Evolutionary conservation across 2,888 invertebrate genomes (phyloP).

Genomic region (Hemicrepidius hirtus): DNA sequence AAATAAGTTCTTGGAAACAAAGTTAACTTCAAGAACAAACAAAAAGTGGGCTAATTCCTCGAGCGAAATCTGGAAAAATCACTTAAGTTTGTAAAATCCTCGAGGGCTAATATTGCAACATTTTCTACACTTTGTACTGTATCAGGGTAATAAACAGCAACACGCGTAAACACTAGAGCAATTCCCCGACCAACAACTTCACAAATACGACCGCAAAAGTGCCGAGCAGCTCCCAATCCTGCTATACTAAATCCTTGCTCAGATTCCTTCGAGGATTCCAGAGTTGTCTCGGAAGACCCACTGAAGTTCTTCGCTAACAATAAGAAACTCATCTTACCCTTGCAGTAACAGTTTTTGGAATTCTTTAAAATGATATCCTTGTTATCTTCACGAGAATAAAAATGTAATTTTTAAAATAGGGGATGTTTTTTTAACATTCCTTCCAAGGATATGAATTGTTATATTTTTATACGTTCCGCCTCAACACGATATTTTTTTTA

Average conservation of each 20-base stretch:
- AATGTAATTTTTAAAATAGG: no score
- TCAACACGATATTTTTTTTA: no score
- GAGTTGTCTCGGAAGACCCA: slow-evolving; percentile 27
- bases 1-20: no score
- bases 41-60: not conserved
- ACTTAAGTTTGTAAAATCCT: not conserved
- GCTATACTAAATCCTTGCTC: slow-evolving; percentile 44
- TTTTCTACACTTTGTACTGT: slow-evolving; percentile 32
- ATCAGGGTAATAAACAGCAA: slow-evolving; percentile 50
- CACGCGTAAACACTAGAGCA: slow-evolving; percentile 47
- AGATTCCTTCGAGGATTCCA: slow-evolving; percentile 36
- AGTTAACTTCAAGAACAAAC: no score
- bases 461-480: no score
- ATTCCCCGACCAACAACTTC: slow-evolving; percentile 49
- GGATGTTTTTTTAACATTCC: no score
- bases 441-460: no score
- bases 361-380: no score
- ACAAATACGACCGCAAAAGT: slow-evolving; percentile 47
- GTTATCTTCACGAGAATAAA: no score
- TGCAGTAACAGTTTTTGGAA: not conserved
- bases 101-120: slow-evolving; percentile 15
- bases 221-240: slow-evolving; percentile 47
- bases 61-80: not conserved
- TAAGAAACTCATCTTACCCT: slow-evolving; percentile 2
- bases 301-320: slow-evolving; percentile 22